Percentiles rank a stretch among this genome's conserved stretches.
Evolutionary conservation across 2,113 vertebrate species (phyloP).

Genomic region (Tachycineta bicolor): DNA sequence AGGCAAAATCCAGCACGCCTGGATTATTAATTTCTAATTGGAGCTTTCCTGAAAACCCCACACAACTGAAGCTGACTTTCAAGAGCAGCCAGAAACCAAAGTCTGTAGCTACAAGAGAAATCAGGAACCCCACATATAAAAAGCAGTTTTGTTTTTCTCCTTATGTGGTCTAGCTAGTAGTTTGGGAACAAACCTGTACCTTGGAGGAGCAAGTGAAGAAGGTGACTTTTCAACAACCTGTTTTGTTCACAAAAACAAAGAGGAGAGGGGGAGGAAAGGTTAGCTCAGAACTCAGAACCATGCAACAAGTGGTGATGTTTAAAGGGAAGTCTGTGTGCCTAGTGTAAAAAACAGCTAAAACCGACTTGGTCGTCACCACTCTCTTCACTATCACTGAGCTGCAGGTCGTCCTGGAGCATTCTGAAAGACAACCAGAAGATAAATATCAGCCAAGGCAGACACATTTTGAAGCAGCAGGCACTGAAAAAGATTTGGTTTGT

Average conservation of each 20-base stretch:
- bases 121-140: not conserved
- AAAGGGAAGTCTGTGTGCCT: slow-evolving; percentile 7
- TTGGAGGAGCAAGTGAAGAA: slow-evolving; percentile 72
- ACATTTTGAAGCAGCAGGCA: not conserved
- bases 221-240: slow-evolving; percentile 76
- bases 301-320: not conserved
- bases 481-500: not conserved
- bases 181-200: slow-evolving; percentile 71
- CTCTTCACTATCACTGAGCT: slow-evolving; percentile 82
- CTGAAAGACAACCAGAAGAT: slow-evolving; percentile 65
- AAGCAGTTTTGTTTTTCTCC: not conserved
- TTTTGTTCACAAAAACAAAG: slow-evolving; percentile 47
- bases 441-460: slow-evolving; percentile 10
- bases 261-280: slow-evolving; percentile 47
- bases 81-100: not conserved
- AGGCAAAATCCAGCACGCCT: not conserved
- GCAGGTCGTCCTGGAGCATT: slow-evolving; percentile 78
- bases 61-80: not conserved
- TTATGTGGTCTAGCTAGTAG: not conserved
- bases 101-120: not conserved
- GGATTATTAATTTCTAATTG: not conserved
- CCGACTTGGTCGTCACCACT: slow-evolving; percentile 78
- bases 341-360: not conserved
- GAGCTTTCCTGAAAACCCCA: not conserved
- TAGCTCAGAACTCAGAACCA: slow-evolving; percentile 41